phyloP scores from a whole-genome alignment of 1,140 invertebrate genomes.

The Bombus impatiens region DNA sequence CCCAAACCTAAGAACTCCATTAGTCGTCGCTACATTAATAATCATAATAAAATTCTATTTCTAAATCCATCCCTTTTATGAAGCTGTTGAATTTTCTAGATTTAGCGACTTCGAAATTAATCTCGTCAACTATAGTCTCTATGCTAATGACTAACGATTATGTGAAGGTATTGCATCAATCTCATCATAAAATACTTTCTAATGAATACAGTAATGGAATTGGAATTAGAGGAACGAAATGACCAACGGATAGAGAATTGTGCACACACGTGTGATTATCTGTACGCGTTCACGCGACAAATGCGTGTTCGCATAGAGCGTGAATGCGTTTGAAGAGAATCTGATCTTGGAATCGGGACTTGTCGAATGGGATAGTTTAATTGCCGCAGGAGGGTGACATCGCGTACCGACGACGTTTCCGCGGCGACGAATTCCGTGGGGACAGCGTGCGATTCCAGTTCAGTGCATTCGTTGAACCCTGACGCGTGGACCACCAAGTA shows the following conservation, averaged over 20 bases:
- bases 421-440: conserved; percentile 31
- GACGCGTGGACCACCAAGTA: conserved; percentile 15
- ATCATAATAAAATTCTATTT: no score
- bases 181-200: neutral
- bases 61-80: neutral
- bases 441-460: conserved; percentile 5
- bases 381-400: neutral
- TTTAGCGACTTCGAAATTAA: neutral
- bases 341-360: conserved; percentile 5
- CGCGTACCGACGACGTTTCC: neutral
- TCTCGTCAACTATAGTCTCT: neutral
- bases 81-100: neutral
- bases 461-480: neutral
- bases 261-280: conserved; percentile 38
- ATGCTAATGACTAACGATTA: no score
- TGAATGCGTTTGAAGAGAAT: conserved; percentile 26
- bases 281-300: conserved; percentile 39
- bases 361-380: conserved; percentile 36
- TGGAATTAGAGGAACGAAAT: conserved; percentile 12
- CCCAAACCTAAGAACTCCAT: no score
- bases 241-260: conserved; percentile 27
- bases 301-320: conserved; percentile 13
- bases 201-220: conserved; percentile 26
- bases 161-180: no score
- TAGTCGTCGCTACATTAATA: no score